Evolutionary conservation across 2,888 invertebrate species (phyloP).

Genomic region (Nowickia ferox): DNA sequence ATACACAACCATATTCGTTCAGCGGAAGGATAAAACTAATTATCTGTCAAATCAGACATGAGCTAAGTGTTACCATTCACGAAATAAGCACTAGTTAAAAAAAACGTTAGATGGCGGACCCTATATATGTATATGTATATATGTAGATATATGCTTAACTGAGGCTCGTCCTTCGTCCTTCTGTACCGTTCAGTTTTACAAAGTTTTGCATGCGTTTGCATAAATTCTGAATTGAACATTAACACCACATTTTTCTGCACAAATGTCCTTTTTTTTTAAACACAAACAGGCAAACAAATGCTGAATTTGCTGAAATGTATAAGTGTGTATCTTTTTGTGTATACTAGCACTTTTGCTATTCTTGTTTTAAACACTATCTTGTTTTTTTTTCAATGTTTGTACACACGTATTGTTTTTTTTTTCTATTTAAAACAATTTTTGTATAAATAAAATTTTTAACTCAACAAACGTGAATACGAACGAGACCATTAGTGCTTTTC

Average conservation of each 20-base stretch:
- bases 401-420: neutral
- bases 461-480: slow-evolving; percentile 15
- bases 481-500: no score
- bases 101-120: no score
- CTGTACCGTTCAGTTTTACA: slow-evolving; percentile 2
- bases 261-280: slow-evolving; percentile 22
- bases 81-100: no score
- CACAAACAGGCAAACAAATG: neutral
- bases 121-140: neutral
- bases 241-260: neutral
- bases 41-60: no score
- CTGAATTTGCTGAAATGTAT: slow-evolving; percentile 14
- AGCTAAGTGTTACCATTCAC: no score
- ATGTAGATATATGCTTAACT: neutral
- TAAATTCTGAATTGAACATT: slow-evolving; percentile 31
- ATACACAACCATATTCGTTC: no score
- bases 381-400: neutral
- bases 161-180: neutral
- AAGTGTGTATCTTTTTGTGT: neutral
- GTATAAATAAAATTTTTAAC: slow-evolving; percentile 32
- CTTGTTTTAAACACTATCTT: slow-evolving; percentile 2
- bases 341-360: neutral
- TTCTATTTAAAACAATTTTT: slow-evolving; percentile 44
- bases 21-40: no score
- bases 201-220: slow-evolving; percentile 39